Evolutionary conservation across 2,888 invertebrate genomes (phyloP).

Genomic region (Tortricodes alternella): DNA sequence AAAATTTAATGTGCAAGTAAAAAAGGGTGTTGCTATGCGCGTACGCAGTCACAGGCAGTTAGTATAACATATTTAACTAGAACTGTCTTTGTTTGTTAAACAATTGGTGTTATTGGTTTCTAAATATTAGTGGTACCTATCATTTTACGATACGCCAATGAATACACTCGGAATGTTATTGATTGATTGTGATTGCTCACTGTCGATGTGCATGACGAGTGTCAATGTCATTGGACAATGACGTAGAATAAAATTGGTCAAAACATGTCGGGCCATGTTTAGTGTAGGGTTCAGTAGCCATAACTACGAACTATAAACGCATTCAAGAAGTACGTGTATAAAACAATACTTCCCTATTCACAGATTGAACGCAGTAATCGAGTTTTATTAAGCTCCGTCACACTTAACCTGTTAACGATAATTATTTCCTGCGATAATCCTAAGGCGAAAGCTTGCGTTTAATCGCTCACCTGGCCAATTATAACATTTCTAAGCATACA

Average conservation of each 20-base stretch:
- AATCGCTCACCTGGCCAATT: constrained; percentile 20
- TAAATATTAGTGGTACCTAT: background rate
- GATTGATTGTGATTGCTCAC: constrained; percentile 5
- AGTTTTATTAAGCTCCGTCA: constrained; percentile 17
- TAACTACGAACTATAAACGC: no score
- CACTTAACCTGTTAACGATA: constrained; percentile 23
- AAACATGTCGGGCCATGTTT: no score
- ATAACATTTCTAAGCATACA: constrained; percentile 6
- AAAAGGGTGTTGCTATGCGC: no score
- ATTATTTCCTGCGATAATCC: constrained; percentile 7
- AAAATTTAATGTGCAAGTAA: no score
- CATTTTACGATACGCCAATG: constrained; percentile 11
- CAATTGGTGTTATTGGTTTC: no score
- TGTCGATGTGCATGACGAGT: background rate
- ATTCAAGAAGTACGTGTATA: no score
- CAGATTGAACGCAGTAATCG: constrained; percentile 23
- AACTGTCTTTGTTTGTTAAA: background rate
- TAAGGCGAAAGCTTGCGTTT: constrained; percentile 2
- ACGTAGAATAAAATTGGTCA: background rate
- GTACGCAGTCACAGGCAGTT: no score
- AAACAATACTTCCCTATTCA: no score
- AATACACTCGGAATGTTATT: constrained; percentile 13
- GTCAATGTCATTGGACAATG: background rate
- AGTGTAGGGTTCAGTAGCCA: no score
- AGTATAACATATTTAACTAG: no score